These are phyloP conservation scores for Cheilosia variabilis DNA, from an alignment of 2,888 invertebrate genomes.

Conservation along the genomic window DNA sequence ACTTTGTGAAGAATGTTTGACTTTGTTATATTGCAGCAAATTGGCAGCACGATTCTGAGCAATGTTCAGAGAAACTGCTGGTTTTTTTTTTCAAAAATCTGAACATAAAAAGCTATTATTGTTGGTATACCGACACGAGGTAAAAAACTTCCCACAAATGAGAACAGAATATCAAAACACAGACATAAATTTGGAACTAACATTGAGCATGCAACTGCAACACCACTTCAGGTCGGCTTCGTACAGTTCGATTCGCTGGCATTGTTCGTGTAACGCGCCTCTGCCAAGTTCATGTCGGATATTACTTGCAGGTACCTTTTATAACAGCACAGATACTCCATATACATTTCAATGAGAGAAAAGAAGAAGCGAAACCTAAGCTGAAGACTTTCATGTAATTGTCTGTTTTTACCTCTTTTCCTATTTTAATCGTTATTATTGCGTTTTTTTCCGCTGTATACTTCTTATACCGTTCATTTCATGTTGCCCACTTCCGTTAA, in stretches of 20 bases:
- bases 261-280: conserved; percentile 33
- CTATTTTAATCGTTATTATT: conserved; percentile 20
- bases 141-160: too few species aligned
- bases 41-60: too few species aligned
- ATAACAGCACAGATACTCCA: background rate
- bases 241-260: conserved; percentile 1
- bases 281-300: conserved; percentile 51
- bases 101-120: too few species aligned
- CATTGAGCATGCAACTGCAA: background rate
- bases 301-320: conserved; percentile 30
- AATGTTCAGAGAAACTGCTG: too few species aligned
- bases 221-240: background rate
- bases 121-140: too few species aligned
- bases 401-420: conserved; percentile 22
- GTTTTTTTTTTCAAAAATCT: too few species aligned
- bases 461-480: conserved; percentile 58
- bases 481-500: conserved; percentile 68
- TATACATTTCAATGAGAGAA: conserved; percentile 15
- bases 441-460: background rate
- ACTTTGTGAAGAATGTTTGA: too few species aligned
- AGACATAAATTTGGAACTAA: too few species aligned
- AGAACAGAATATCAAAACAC: too few species aligned
- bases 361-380: conserved; percentile 22
- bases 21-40: too few species aligned
- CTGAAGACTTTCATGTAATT: conserved; percentile 32